phyloP scores from a whole-genome alignment of 2,888 invertebrate species.

The Synanthedon formicaeformis region DNA sequence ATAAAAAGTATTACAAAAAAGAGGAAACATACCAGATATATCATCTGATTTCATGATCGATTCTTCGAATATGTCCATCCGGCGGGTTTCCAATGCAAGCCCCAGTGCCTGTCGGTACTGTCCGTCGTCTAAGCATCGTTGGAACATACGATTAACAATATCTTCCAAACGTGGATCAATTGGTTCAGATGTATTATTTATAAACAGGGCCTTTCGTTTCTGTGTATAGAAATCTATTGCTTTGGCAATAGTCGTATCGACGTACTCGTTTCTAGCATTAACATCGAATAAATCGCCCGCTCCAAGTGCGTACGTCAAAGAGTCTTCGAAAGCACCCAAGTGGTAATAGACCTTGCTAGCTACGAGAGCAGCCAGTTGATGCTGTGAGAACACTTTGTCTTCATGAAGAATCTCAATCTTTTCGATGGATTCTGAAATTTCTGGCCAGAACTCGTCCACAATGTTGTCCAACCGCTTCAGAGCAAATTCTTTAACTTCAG shows the following conservation, averaged over 20 bases:
- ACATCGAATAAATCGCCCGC: constrained; percentile 96
- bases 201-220: constrained; percentile 80
- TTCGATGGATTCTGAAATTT: constrained; percentile 97
- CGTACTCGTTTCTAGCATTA: constrained; percentile 93
- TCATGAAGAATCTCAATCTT: constrained; percentile 98
- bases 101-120: constrained; percentile 97
- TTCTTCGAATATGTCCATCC: constrained; percentile 96
- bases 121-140: constrained; percentile 92
- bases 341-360: constrained; percentile 99
- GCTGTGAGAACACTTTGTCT: constrained; percentile 88
- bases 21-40: constrained; percentile 67
- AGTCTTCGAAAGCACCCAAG: constrained; percentile 96
- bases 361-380: constrained; percentile 94
- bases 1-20: not conserved
- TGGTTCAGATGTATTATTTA: constrained; percentile 75
- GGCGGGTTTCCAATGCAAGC: constrained; percentile 93
- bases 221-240: constrained; percentile 97
- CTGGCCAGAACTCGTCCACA: constrained; percentile 98
- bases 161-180: constrained; percentile 89
- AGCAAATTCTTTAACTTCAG: constrained; percentile 94
- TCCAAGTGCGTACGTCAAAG: constrained; percentile 95
- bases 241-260: constrained; percentile 96
- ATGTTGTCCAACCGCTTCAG: constrained; percentile 92
- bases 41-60: constrained; percentile 94
- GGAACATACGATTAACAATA: constrained; percentile 98